Percentiles rank a stretch among this genome's conserved stretches.
These are phyloP conservation scores for Aleiodes alternator DNA, from an alignment of 2,888 invertebrate genomes.

Conservation along the genomic window DNA sequence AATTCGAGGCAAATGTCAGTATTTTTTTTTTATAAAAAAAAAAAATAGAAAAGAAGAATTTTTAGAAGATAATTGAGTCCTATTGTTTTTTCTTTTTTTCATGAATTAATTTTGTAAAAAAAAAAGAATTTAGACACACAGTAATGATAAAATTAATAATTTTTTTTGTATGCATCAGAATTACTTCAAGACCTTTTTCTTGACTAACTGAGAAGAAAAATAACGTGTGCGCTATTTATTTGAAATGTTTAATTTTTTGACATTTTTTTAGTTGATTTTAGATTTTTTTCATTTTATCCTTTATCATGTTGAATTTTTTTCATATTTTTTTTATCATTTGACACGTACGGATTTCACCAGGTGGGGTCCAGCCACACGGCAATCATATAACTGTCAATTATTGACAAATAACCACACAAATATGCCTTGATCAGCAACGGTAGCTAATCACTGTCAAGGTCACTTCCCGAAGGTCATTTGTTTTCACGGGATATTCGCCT, in stretches of 20 bases:
- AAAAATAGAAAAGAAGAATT: slow-evolving; percentile 62
- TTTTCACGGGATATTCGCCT: slow-evolving; percentile 84
- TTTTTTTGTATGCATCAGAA: neutral
- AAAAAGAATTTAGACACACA: slow-evolving; percentile 42
- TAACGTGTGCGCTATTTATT: slow-evolving; percentile 36
- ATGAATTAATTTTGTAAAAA: slow-evolving; percentile 60
- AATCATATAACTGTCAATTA: slow-evolving; percentile 70
- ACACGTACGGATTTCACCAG: slow-evolving; percentile 71
- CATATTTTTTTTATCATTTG: slow-evolving; percentile 67
- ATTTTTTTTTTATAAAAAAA: slow-evolving; percentile 18
- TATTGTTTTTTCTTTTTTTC: slow-evolving; percentile 44
- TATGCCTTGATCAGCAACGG: slow-evolving; percentile 74
- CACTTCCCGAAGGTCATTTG: slow-evolving; percentile 82
- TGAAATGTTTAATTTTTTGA: slow-evolving; percentile 17
- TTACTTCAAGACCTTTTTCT: neutral
- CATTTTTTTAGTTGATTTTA: slow-evolving; percentile 17
- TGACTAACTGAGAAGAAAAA: neutral
- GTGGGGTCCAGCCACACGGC: slow-evolving; percentile 74
- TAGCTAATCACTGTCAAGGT: slow-evolving; percentile 76
- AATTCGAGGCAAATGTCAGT: neutral
- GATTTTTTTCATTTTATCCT: slow-evolving; percentile 50
- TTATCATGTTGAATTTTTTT: slow-evolving; percentile 62
- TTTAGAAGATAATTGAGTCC: slow-evolving; percentile 57
- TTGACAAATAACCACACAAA: slow-evolving; percentile 68
- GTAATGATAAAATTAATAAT: slow-evolving; percentile 13